Evolutionary conservation across 2,113 vertebrate species (phyloP), one percentile per base, ranked within the genome.

Genomic region (Sinocyclocheilus maitianheensis): DNA sequence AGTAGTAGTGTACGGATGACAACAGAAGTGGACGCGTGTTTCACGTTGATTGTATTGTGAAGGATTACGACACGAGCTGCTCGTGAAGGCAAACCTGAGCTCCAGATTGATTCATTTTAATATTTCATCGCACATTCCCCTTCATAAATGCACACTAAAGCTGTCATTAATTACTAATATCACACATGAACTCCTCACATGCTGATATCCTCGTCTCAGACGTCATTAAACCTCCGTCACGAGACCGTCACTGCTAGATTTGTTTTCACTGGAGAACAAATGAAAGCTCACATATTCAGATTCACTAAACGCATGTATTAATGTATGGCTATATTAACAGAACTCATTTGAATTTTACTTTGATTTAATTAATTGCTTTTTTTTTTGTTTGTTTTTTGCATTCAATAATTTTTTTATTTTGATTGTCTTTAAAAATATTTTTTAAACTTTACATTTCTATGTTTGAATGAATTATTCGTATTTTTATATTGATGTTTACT

Each of bases 251-350:
- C 65, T 63, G 34, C 24, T 58, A 18, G 77, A 9, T 86, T 81
- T 86, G 78, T 81, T 81, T 81, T 86, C 67, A 18, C 5, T 24
- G 51, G 43, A 58, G 46, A 85, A 85, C 65, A 74, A 60, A 40
- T 71, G 48, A n/a, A 2, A 20, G 13, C 14, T 55, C 75, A 24
- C 30, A 72, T 72, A 11, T 3, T 18, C 9, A 0, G 65, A 65
- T 24, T 58, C 13, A 26, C 43, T 43, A 81, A 40, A 62, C 37
- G 85, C 85, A 86, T 81, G 67, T 6, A 20, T 71, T 9, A 60
- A n/a, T 26, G 30, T 24, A 26, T 46, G 58, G 77, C 77, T 58
- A 58, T 85, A 88, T 37, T 37, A 58, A 48, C n/a, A 20, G 3
- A 24, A 67, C 26, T 58, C 67, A 22, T 0, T 60, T 60, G 3